Conservation (phyloP, 2,113 vertebrate genomes). For the Chlorodrepanis virens region DNA sequence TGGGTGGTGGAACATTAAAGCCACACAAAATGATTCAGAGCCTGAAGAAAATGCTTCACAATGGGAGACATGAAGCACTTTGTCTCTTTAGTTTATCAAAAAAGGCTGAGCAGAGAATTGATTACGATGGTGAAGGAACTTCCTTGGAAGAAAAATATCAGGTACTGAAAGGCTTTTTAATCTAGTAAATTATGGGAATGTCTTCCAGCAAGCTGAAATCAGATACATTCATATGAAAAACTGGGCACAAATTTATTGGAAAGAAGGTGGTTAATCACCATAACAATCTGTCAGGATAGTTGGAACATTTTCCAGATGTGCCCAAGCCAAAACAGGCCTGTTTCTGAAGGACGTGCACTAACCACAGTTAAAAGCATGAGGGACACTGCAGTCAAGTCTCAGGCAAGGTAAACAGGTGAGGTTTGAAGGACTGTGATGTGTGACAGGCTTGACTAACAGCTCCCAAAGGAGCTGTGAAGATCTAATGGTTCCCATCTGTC, state of each 20-base stretch:
- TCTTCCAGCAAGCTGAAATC: slow-evolving; percentile 22
- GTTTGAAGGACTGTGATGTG: slow-evolving; percentile 9
- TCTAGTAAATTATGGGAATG: slow-evolving; percentile 43
- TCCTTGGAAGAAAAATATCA: slow-evolving; percentile 35
- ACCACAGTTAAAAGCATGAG: neutral
- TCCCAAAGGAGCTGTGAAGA: slow-evolving; percentile 28
- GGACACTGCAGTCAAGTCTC: neutral
- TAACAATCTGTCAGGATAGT: neutral
- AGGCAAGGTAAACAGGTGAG: neutral
- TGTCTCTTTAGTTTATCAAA: slow-evolving; percentile 27
- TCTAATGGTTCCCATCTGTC: slow-evolving; percentile 43
- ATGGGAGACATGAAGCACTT: neutral
- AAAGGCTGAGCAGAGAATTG: slow-evolving; percentile 7
- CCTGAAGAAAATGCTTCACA: slow-evolving; percentile 35
- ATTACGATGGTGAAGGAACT: slow-evolving; percentile 17
- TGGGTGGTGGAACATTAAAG: neutral
- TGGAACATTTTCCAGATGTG: slow-evolving; percentile 6
- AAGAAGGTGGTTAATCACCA: slow-evolving; percentile 39
- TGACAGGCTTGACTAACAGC: slow-evolving; percentile 18
- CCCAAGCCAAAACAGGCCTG: neutral
- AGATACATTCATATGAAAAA: slow-evolving; percentile 32
- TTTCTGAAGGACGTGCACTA: neutral
- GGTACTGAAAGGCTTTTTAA: slow-evolving; percentile 46
- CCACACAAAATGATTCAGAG: slow-evolving; percentile 14
- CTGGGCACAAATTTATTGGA: slow-evolving; percentile 14